Percentiles rank a stretch among this genome's conserved stretches.
phyloP scores from a whole-genome alignment of 1,140 invertebrate genomes.

The Euura lappo region DNA sequence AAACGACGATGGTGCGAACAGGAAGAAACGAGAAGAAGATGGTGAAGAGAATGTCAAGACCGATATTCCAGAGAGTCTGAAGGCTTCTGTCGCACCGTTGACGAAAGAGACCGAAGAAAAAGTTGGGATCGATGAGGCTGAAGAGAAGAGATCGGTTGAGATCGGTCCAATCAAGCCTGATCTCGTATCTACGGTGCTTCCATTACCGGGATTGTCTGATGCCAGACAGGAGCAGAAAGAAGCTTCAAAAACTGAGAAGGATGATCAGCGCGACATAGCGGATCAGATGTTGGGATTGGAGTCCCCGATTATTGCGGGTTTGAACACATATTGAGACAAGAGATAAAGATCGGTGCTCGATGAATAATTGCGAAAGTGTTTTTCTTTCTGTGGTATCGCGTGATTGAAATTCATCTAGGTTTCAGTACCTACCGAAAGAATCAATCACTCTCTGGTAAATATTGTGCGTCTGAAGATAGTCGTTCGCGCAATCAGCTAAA shows the following conservation, averaged over 20 bases:
- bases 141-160: not conserved
- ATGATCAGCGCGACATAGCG: constrained; percentile 11
- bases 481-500: too few species aligned
- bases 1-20: not conserved
- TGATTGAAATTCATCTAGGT: too few species aligned
- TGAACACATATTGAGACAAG: not conserved
- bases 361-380: too few species aligned
- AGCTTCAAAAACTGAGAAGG: constrained; percentile 6
- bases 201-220: not conserved
- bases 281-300: constrained; percentile 1
- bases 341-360: too few species aligned
- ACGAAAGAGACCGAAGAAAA: not conserved
- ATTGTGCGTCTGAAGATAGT: too few species aligned
- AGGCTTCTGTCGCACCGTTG: not conserved
- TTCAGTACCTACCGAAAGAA: too few species aligned
- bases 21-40: not conserved
- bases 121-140: not conserved
- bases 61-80: not conserved
- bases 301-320: not conserved
- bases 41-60: not conserved
- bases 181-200: not conserved
- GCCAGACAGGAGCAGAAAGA: constrained; percentile 2
- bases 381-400: too few species aligned
- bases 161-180: not conserved
- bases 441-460: too few species aligned